Evolutionary conservation across 2,888 invertebrate species (phyloP).

Genomic region (Caenorhabditis panamensis): DNA sequence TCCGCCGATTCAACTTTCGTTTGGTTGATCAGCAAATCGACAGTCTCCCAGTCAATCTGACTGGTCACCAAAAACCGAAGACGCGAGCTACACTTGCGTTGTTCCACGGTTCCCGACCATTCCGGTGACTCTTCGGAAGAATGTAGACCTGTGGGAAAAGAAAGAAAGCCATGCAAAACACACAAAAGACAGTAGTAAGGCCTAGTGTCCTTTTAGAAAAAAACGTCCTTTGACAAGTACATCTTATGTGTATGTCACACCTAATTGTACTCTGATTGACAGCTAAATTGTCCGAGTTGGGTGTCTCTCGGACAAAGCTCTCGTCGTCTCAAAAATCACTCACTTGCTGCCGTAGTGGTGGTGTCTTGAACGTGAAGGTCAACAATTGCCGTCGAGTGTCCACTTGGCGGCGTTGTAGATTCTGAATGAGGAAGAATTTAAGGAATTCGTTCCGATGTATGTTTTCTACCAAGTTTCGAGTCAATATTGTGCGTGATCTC

Average conservation of each 20-base stretch:
- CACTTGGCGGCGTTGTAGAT: constrained; percentile 60
- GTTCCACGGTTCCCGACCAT: constrained; percentile 38
- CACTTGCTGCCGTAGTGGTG: constrained; percentile 45
- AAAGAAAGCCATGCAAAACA: constrained; percentile 49
- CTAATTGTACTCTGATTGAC: constrained; percentile 55
- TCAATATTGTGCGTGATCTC: constrained; percentile 69
- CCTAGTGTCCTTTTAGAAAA: constrained; percentile 22
- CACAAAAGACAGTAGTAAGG: constrained; percentile 19
- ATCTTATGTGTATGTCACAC: constrained; percentile 44
- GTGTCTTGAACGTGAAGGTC: constrained; percentile 61
- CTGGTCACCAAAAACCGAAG: constrained; percentile 50
- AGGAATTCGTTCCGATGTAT: constrained; percentile 34
- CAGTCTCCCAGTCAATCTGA: constrained; percentile 70
- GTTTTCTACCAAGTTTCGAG: constrained; percentile 56
- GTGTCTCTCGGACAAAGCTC: constrained; percentile 20
- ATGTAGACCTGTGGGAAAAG: constrained; percentile 25
- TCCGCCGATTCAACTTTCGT: constrained; percentile 61
- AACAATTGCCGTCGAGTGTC: constrained; percentile 63
- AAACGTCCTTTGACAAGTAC: constrained; percentile 54
- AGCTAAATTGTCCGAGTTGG: constrained; percentile 43
- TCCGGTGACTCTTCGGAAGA: background rate
- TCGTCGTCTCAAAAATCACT: constrained; percentile 50
- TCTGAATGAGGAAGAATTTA: constrained; percentile 47
- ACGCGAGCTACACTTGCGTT: constrained; percentile 28
- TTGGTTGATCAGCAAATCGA: constrained; percentile 71